phyloP scores from a whole-genome alignment of 1,140 invertebrate genomes.

The Diabrotica virgifera region DNA sequence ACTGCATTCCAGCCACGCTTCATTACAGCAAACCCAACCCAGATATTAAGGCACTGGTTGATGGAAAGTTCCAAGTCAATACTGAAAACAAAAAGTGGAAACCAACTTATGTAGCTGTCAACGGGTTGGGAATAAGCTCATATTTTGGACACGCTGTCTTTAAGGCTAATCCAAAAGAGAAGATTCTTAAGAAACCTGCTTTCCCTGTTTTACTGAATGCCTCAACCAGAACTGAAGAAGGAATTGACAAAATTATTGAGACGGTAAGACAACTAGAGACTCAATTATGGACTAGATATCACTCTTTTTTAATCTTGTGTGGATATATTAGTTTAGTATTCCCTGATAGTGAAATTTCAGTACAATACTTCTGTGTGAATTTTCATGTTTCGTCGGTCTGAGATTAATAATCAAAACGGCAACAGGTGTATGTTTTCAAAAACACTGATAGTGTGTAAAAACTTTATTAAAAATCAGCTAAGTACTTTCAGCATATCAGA shows the following conservation, averaged over 20 bases:
- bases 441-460: too few species aligned
- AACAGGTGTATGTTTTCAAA: too few species aligned
- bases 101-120: slow-evolving; percentile 57
- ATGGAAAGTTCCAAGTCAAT: slow-evolving; percentile 64
- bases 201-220: slow-evolving; percentile 59
- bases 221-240: slow-evolving; percentile 68
- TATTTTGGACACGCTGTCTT: slow-evolving; percentile 69
- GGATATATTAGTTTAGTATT: too few species aligned
- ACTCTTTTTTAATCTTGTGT: too few species aligned
- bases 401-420: too few species aligned
- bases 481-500: too few species aligned
- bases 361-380: too few species aligned
- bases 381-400: too few species aligned
- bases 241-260: slow-evolving; percentile 58
- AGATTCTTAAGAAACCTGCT: slow-evolving; percentile 48
- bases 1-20: slow-evolving; percentile 68
- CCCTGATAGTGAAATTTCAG: too few species aligned
- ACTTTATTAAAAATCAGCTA: too few species aligned
- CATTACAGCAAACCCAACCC: slow-evolving; percentile 66
- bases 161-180: slow-evolving; percentile 53
- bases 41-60: slow-evolving; percentile 63
- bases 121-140: slow-evolving; percentile 61
- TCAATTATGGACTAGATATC: too few species aligned
- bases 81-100: slow-evolving; percentile 61
- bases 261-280: slow-evolving; percentile 44